A percentile compares a stretch with the other conserved stretches of the same genome.
Conservation (phyloP, 2,113 vertebrate species). For the Nettapus auritus region DNA sequence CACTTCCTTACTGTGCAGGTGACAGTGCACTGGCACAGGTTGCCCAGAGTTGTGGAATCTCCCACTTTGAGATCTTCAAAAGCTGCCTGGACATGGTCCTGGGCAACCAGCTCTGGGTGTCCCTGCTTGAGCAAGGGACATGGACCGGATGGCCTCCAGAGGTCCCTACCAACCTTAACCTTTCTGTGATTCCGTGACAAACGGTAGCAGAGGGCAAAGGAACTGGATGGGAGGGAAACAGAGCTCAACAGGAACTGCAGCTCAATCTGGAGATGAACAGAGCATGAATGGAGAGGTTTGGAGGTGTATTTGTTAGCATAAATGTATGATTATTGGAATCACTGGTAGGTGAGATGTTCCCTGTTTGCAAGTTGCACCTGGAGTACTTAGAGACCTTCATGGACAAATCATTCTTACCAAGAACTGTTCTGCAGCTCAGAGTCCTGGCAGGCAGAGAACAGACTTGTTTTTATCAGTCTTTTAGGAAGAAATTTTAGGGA, state of each 20-base stretch:
- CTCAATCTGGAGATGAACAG: neutral
- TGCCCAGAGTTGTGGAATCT: too few relatives aligned
- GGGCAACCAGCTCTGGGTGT: too few relatives aligned
- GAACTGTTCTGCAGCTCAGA: neutral
- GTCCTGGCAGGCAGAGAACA: neutral
- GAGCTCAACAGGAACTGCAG: neutral
- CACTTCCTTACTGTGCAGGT: too few relatives aligned
- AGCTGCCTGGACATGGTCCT: too few relatives aligned
- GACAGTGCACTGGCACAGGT: too few relatives aligned
- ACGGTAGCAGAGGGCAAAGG: neutral
- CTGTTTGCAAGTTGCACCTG: neutral
- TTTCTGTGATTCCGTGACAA: too few relatives aligned
- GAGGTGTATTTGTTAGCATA: neutral
- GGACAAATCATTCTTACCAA: neutral
- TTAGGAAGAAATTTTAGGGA: neutral
- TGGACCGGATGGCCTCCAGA: too few relatives aligned
- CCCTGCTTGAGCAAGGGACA: too few relatives aligned
- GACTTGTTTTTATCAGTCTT: neutral
- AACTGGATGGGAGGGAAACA: neutral
- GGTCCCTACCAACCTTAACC: too few relatives aligned
- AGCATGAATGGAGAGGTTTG: neutral
- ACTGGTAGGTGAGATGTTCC: neutral
- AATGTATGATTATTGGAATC: neutral
- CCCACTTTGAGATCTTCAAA: too few relatives aligned
- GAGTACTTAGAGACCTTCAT: neutral